Conservation (phyloP, 2,113 vertebrate species). For the Malurus cyaneus region DNA sequence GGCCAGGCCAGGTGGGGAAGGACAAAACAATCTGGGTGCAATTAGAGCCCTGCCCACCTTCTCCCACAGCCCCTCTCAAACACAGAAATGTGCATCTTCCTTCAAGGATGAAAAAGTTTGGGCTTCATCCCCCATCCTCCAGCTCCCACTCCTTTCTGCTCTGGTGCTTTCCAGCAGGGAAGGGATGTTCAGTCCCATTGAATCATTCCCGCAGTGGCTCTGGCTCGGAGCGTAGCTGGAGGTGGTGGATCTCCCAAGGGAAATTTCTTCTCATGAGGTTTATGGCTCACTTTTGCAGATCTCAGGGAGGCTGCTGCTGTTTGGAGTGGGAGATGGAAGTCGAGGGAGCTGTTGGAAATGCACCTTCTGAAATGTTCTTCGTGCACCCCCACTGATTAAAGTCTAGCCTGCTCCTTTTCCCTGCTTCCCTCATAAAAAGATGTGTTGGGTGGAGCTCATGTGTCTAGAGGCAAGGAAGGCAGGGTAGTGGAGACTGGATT, state of each 20-base stretch:
- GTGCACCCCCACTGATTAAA: background rate
- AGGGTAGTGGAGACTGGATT: background rate
- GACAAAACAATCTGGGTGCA: conserved; percentile 23
- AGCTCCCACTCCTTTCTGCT: background rate
- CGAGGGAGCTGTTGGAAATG: background rate
- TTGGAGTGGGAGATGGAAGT: background rate
- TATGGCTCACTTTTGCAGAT: background rate
- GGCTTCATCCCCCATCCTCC: background rate
- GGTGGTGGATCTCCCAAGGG: conserved; percentile 13
- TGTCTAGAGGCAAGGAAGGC: conserved; percentile 4
- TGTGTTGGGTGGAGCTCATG: conserved; percentile 9
- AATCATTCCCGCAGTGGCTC: background rate
- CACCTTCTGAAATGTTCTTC: background rate
- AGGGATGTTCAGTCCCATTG: background rate
- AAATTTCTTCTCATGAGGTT: background rate
- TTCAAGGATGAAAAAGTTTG: background rate
- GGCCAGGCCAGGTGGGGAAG: background rate
- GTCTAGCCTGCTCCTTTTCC: background rate
- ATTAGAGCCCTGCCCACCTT: conserved; percentile 11
- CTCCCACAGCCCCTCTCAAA: background rate
- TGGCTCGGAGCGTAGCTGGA: background rate
- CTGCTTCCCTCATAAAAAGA: conserved; percentile 14
- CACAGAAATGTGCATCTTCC: background rate
- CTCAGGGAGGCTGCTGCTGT: background rate
- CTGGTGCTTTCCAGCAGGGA: background rate